Percentiles rank a stretch among this genome's conserved stretches.
These are phyloP conservation scores for Eclectus roratus DNA, from an alignment of 2,113 vertebrate genomes.

Conservation along the genomic window DNA sequence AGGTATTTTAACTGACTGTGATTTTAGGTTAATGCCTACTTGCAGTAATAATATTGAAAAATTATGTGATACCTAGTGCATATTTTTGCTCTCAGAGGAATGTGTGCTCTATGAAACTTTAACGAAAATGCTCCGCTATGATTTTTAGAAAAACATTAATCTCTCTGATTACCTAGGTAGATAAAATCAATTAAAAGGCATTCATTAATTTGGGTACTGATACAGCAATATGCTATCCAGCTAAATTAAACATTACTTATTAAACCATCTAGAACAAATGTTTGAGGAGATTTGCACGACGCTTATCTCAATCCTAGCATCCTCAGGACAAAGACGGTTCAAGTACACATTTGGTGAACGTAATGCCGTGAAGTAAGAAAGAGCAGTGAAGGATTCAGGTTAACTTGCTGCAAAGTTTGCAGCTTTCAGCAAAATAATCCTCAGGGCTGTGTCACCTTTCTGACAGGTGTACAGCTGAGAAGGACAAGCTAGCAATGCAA, in stretches of 20 bases:
- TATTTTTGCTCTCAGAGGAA: conserved; percentile 30
- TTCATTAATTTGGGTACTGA: conserved; percentile 22
- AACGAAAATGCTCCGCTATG: neutral
- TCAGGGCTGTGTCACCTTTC: neutral
- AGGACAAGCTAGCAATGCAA: neutral
- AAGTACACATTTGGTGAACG: neutral
- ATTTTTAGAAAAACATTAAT: conserved; percentile 24
- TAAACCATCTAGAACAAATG: neutral
- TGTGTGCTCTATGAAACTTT: neutral
- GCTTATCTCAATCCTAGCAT: neutral
- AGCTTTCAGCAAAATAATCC: neutral
- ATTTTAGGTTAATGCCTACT: conserved; percentile 46
- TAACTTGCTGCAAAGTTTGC: neutral
- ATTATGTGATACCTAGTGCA: neutral
- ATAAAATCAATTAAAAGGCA: conserved; percentile 19
- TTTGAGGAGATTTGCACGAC: neutral
- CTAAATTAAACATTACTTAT: neutral
- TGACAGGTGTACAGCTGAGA: neutral
- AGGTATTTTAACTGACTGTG: neutral
- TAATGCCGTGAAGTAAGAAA: neutral
- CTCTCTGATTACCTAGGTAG: conserved; percentile 4
- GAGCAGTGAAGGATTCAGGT: neutral
- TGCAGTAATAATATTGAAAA: conserved; percentile 36
- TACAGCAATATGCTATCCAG: neutral
- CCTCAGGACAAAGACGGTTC: neutral